Evolutionary conservation across 2,888 invertebrate genomes (phyloP), one percentile per base, ranked within the genome.

Genomic region (Bombylius major): DNA sequence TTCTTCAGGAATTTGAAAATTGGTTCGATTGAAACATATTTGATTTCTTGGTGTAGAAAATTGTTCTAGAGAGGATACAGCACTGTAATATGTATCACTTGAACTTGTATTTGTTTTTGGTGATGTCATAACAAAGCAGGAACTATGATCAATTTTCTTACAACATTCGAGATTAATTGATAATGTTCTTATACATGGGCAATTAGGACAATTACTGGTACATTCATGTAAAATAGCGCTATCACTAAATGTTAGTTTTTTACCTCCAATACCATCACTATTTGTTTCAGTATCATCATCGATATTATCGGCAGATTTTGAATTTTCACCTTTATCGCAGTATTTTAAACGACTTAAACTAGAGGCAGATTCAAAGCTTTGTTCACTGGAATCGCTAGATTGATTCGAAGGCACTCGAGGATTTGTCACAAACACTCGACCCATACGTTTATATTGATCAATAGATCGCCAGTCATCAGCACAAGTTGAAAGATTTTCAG

Each of bases 401-500:
- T 65, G 65, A 56, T 64, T 65, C 51, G 64, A 64, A 44, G 65
- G 63, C 59, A 73, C 65, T 58, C 70, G 67, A 8, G 76, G 71
- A 61, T 74, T 70, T 36, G 75, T 74, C 52, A 76, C 69, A 56
- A 76, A 77, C 14, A 77, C 71, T 53, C 77, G 74, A 7, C 77
- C 76, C 71, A 79, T 73, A 54, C 77, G 76, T 65, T 79, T 78
- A 59, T 79, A 79, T 62, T 77, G 77, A 59, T 77, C 74, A 52
- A 80, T 67, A 58, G 77, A 82, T 63, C 79, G 77, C 45, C 78
- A 78, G 64, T 84, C 83, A 65, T 84, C 83, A 50, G 82, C 83
- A 66, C 83, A 83, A 32, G 79, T 81, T 44, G 82, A 79, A 49
- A 84, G 70, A 66, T 80, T 83, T 62, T 82, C 82, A 50, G 77